Base-by-base conservation (phyloP, 2,113 vertebrate species). In the Ornithorhynchus anatinus region DNA sequence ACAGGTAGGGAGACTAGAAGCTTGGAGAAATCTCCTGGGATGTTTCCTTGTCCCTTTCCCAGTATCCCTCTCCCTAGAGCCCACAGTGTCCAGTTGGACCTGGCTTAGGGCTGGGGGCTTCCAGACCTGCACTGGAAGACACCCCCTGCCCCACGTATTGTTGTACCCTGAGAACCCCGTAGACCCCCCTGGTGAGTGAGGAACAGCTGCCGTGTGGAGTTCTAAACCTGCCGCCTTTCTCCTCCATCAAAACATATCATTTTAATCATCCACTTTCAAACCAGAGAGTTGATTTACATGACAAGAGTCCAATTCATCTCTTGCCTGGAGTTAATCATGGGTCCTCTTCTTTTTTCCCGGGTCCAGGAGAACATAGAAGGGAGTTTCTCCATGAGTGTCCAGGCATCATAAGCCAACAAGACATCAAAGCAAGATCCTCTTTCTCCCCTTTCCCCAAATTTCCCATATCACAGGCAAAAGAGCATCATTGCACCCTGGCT, bases 201-300 rank as follows among this genome's bases (percentile, higher is more conserved):
- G 36, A 64, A 32, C 80, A 69, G 77, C 77, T 79, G 59, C 57
- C 54, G 53, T 64, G 64, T 79, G 62, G 33, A 72, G 63, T 64
- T 72, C 54, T 47, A 59, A 50, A 63, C 61, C 60, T 73, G 80
- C 62, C 45, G 42, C 69, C 80, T 79, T 77, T 69, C 72, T 85
- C 52, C 64, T 22, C 39, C 74, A 67, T 58, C 12, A 76, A 82
- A 85, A 82, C 71, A 16, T 75, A 84, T 81, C 73, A 84, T 86
- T 86, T 84, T 76, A 86, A 80, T 85, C 78, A 76, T 74, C 59
- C 45, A 78, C 65, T 84, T 84, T 81, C 73, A 80, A 77, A 54
- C 70, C 78, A 82, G 67, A 63, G 70, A 84, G 58, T 44, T 60
- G 58, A 82, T 85, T 81, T 87, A 64, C 86, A 84, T 80, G 72